Base-by-base conservation (phyloP, 2,888 invertebrate genomes). In the Acronicta leporina region DNA sequence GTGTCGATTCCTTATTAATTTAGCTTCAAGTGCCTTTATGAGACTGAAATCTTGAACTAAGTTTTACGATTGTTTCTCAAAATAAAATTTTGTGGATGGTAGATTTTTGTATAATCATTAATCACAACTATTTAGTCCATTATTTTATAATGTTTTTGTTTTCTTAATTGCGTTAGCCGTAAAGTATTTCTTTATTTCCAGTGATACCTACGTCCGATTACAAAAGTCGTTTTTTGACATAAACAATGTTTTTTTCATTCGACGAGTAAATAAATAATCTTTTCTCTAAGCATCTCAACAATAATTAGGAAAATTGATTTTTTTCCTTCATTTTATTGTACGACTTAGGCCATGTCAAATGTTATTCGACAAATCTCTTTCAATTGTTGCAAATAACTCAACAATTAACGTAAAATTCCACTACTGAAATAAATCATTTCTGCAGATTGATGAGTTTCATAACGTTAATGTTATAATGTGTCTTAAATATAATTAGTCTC, bases 1-100 rank as follows among this genome's bases (percentile, higher is more conserved):
- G 68, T 25, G 54, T 71, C 44, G 63, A 74, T 57, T 59, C 61
- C 56, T 52, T 75, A 56, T 51, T 74, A 67, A 57, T 77, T 74
- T 75, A 77, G 57, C 52, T 76, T 73, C 56, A 42, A 63, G 48
- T 61, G 59, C 59, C 52, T 74, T 62, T 43, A 42, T 38, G 58
- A 68, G 61, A 72, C 56, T 68, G 67, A 56, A 50, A 55, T 48
- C 38, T 53, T 66, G 38, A 54, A 48, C 33, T 20, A 11, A 11
- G n/a, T 15, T 52, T 27, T 49, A 58, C 48, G 33, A 20, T 35
- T 33, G 40, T 45, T 25, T 25, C 9, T 35, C 9, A 49, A 45
- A 25, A 59, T 53, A 16, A 35, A 27, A 14, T 13, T 40, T 49
- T 42, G 25, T 38, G 42, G 38, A 43, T 59, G 47, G 46, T 16